Percentiles rank a stretch among this genome's conserved stretches.
phyloP scores from a whole-genome alignment of 2,113 vertebrate genomes.

The Hippopotamus amphibius region DNA sequence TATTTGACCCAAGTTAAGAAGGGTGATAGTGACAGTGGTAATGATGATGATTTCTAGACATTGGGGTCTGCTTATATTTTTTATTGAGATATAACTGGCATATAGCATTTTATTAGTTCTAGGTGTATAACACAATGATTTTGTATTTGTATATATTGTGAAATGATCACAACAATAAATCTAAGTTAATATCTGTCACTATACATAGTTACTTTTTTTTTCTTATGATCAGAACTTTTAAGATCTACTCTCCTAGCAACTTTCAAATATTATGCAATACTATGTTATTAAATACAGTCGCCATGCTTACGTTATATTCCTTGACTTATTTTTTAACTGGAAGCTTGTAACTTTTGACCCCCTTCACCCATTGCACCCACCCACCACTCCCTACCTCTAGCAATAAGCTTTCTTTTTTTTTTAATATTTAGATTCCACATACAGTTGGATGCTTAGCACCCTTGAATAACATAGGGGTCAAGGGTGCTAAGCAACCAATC shows the following conservation, averaged over 20 bases:
- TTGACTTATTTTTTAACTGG: not conserved
- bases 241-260: not conserved
- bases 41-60: not conserved
- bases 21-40: not conserved
- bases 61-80: not conserved
- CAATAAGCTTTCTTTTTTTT: not conserved
- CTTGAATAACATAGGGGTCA: not conserved
- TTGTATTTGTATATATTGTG: not conserved
- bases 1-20: not conserved
- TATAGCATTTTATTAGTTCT: no score
- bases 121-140: not conserved
- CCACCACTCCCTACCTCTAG: not conserved
- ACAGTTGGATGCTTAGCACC: not conserved
- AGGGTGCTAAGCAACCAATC: not conserved
- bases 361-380: not conserved
- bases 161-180: not conserved
- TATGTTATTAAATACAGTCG: not conserved
- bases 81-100: not conserved
- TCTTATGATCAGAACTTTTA: not conserved
- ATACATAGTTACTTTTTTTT: not conserved
- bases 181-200: not conserved
- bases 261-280: not conserved
- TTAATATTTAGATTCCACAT: not conserved
- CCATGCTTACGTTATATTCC: not conserved
- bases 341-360: not conserved